phyloP scores from a whole-genome alignment of 2,797 vertebrate genomes.

The Balearica regulorum region DNA sequence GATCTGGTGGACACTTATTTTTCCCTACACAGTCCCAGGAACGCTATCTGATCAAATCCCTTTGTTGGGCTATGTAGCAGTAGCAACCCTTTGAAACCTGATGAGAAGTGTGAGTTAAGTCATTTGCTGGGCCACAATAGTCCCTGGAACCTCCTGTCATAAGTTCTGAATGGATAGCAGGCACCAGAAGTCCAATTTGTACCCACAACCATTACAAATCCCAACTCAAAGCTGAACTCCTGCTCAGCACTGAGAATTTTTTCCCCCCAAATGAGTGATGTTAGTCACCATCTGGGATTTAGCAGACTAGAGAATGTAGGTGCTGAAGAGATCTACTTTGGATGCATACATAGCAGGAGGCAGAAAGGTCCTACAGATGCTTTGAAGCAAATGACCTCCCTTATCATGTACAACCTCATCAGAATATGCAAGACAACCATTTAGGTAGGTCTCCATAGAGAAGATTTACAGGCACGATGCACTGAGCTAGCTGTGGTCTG shows the following conservation, averaged over 20 bases:
- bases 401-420: not conserved
- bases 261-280: not conserved
- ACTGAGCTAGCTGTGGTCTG: not conserved
- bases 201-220: not conserved
- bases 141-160: not conserved
- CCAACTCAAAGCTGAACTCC: not conserved
- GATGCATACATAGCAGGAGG: not conserved
- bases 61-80: constrained; percentile 36
- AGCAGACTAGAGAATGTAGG: not conserved
- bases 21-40: constrained; percentile 21
- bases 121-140: not conserved
- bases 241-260: not conserved
- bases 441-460: not conserved
- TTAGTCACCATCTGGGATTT: not conserved
- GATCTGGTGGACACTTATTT: not conserved
- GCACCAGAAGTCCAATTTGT: not conserved
- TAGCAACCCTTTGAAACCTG: constrained; percentile 76
- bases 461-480: not conserved
- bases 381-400: not conserved
- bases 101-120: constrained; percentile 50
- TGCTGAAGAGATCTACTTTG: not conserved
- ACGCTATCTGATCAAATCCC: constrained; percentile 51
- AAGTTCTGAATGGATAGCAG: not conserved
- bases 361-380: not conserved
- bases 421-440: not conserved